phyloP scores from a whole-genome alignment of 2,113 vertebrate genomes.

The Tachysurus vachellii region DNA sequence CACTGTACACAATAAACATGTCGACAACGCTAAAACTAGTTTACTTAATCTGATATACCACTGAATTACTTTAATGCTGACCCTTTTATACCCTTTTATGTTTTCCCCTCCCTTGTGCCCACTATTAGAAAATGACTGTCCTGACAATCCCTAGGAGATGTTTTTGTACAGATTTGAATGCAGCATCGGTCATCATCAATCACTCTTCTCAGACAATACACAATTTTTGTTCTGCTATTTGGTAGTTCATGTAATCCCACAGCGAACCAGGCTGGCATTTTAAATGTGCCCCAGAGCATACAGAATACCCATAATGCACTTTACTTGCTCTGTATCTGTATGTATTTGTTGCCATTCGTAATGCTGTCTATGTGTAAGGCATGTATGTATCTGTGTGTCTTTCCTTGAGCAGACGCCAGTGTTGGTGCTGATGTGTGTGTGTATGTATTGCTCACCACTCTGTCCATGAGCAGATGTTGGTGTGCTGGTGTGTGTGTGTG shows the following conservation, averaged over 20 bases:
- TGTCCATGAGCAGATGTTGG: constrained; percentile 27
- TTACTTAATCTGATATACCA: too few species aligned
- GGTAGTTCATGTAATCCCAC: not conserved
- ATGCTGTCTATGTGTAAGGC: too few species aligned
- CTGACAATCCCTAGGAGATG: too few species aligned
- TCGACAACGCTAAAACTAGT: not conserved
- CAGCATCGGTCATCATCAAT: too few species aligned
- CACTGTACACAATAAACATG: not conserved
- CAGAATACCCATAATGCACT: not conserved
- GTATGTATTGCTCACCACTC: constrained; percentile 24
- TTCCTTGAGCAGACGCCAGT: not conserved
- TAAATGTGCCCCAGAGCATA: not conserved
- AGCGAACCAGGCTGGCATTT: not conserved
- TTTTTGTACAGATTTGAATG: too few species aligned
- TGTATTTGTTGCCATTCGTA: not conserved
- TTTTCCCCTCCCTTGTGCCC: too few species aligned
- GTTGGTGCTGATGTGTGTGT: too few species aligned
- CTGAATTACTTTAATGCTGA: too few species aligned
- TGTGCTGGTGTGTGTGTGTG: too few species aligned
- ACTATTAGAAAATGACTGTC: too few species aligned
- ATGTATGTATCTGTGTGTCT: not conserved
- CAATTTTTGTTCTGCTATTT: not conserved
- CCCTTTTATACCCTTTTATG: too few species aligned
- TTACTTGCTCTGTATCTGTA: not conserved
- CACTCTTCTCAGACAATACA: not conserved